Conservation (phyloP, 2,888 invertebrate species). For the Limenitis camilla region DNA sequence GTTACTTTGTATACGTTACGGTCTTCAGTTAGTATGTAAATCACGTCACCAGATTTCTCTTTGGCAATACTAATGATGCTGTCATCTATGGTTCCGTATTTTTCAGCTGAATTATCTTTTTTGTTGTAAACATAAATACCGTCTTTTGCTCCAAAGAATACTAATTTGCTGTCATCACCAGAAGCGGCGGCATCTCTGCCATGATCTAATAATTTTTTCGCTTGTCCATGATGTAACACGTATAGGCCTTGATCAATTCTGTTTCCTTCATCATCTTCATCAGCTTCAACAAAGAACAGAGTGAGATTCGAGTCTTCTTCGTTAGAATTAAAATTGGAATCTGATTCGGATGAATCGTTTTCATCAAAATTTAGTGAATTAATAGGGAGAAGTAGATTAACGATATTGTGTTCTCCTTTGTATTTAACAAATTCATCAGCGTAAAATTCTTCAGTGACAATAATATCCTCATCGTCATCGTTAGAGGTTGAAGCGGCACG, state of each 20-base stretch:
- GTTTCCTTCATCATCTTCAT: conserved; percentile 18
- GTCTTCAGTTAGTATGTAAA: conserved; percentile 47
- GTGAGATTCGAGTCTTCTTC: conserved; percentile 11
- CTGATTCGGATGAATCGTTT: conserved; percentile 6
- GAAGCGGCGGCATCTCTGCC: conserved; percentile 38
- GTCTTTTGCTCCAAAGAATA: conserved; percentile 42
- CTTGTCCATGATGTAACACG: conserved; percentile 26
- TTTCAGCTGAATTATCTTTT: conserved; percentile 20
- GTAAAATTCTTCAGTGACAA: conserved; percentile 19
- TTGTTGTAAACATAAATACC: conserved; percentile 42
- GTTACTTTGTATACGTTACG: conserved; percentile 46
- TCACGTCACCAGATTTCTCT: conserved; percentile 26
- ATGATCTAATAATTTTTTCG: conserved; percentile 37
- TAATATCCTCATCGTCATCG: conserved; percentile 13
- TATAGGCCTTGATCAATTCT: conserved; percentile 35
- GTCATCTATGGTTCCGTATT: conserved; percentile 30
- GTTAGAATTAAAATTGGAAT: conserved; percentile 13
- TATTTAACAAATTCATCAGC: conserved; percentile 18
- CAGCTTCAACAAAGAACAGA: conserved; percentile 32
- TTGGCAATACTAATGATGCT: conserved; percentile 28
- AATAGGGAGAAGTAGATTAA: conserved; percentile 26
- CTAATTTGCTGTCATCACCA: conserved; percentile 32
- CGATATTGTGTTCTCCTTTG: conserved; percentile 26
- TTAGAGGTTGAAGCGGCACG: conserved; percentile 19
- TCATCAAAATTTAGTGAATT: conserved; percentile 26